phyloP scores from a whole-genome alignment of 2,113 vertebrate species.

The Sapayoa aenigma region DNA sequence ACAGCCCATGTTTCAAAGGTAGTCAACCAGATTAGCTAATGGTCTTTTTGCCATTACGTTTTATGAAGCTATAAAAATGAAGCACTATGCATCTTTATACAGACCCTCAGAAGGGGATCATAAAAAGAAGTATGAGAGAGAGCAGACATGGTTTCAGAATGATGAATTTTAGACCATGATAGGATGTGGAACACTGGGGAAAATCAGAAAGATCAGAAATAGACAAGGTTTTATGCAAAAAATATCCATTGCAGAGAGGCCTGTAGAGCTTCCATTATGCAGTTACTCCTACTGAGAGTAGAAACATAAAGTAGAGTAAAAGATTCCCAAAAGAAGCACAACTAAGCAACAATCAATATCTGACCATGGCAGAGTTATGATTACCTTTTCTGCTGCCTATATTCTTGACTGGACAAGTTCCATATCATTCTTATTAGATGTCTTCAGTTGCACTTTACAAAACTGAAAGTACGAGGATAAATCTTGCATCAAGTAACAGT shows the following conservation, averaged over 20 bases:
- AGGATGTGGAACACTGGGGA: background rate
- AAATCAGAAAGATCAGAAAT: background rate
- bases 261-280: background rate
- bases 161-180: background rate
- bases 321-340: background rate
- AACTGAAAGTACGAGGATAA: background rate
- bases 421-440: background rate
- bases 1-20: constrained; percentile 58
- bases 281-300: background rate
- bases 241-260: background rate
- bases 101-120: background rate
- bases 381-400: background rate
- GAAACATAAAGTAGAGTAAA: background rate
- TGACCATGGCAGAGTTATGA: background rate
- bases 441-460: background rate
- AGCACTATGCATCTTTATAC: background rate
- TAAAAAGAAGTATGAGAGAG: constrained; percentile 46
- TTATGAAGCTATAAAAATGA: constrained; percentile 62
- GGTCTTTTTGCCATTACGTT: constrained; percentile 37
- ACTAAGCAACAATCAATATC: background rate
- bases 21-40: constrained; percentile 56
- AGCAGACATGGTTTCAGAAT: constrained; percentile 18
- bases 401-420: background rate
- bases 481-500: background rate
- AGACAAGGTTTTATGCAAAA: background rate